These are phyloP conservation scores for Macrotrachela quadricornifera DNA, from an alignment of 1,140 invertebrate genomes.

Conservation along the genomic window DNA sequence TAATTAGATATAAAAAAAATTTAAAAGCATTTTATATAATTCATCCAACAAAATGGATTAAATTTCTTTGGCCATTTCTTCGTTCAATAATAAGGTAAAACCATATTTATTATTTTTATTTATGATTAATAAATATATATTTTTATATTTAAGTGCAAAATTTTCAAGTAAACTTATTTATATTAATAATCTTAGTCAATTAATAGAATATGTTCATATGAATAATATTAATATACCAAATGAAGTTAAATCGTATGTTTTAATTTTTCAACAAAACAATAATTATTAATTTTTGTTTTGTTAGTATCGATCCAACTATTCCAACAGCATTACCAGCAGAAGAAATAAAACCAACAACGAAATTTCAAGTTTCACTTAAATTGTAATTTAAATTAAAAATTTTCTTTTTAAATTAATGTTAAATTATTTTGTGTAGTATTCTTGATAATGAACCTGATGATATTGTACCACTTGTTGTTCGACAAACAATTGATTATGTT, in stretches of 20 bases:
- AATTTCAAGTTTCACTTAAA: background rate
- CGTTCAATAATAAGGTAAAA: slow-evolving; percentile 63
- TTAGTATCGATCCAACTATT: too few relatives aligned
- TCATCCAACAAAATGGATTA: slow-evolving; percentile 90
- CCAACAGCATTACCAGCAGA: slow-evolving; percentile 37
- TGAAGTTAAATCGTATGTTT: slow-evolving; percentile 62
- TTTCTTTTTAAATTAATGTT: background rate
- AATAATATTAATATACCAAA: slow-evolving; percentile 73
- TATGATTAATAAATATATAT: background rate
- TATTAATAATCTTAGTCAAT: slow-evolving; percentile 73
- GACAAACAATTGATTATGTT: slow-evolving; percentile 67
- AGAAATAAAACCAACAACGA: slow-evolving; percentile 24
- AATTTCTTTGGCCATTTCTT: slow-evolving; percentile 81
- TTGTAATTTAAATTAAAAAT: slow-evolving; percentile 10
- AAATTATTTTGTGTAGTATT: slow-evolving; percentile 1
- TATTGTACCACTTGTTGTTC: slow-evolving; percentile 66
- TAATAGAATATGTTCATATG: slow-evolving; percentile 63
- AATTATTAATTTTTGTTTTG: too few relatives aligned
- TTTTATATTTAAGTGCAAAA: slow-evolving; percentile 52
- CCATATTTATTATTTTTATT: background rate
- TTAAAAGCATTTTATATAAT: slow-evolving; percentile 91
- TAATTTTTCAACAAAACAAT: too few relatives aligned
- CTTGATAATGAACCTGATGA: slow-evolving; percentile 48
- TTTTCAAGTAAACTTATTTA: slow-evolving; percentile 92
- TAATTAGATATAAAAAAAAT: slow-evolving; percentile 88